Evolutionary conservation across 2,888 invertebrate species (phyloP).

Genomic region (Diadegma fenestrale): DNA sequence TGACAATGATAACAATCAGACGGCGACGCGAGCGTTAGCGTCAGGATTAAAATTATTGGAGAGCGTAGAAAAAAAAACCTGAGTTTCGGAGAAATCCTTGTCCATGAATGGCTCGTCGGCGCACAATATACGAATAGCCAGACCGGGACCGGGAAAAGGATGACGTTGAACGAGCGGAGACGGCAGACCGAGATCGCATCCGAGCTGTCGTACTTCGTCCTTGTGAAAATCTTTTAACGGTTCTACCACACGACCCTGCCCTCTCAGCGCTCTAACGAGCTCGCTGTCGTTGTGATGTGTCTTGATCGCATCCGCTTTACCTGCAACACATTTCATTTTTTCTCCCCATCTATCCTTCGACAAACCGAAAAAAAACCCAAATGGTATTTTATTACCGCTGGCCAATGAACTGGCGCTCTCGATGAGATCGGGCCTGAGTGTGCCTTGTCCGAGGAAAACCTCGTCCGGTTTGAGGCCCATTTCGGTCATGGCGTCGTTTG

Average conservation of each 20-base stretch:
- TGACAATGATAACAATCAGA: too few relatives aligned
- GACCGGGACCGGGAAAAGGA: constrained; percentile 99
- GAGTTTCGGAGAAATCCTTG: constrained; percentile 97
- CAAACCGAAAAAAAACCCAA: background rate
- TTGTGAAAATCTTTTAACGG: constrained; percentile 99
- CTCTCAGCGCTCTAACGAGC: constrained; percentile 91
- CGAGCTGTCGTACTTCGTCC: constrained; percentile 96
- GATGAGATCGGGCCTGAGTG: constrained; percentile 98
- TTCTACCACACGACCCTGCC: constrained; percentile 96
- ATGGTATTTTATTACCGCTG: constrained; percentile 86
- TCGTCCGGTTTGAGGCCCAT: constrained; percentile 96
- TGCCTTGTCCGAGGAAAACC: constrained; percentile 97
- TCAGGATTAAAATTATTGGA: too few relatives aligned
- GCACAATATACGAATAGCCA: constrained; percentile 98
- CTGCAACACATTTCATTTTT: constrained; percentile 67
- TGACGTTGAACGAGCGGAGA: constrained; percentile 95
- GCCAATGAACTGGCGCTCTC: constrained; percentile 97
- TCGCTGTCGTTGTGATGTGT: constrained; percentile 99
- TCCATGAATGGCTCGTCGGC: constrained; percentile 98
- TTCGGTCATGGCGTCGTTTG: constrained; percentile 95
- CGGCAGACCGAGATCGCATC: constrained; percentile 95
- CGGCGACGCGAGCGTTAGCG: too few relatives aligned
- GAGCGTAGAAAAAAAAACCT: constrained; percentile 85
- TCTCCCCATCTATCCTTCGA: background rate
- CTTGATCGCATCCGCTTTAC: constrained; percentile 98